phyloP scores from a whole-genome alignment of 2,888 invertebrate species.

The Maniola hyperantus region DNA sequence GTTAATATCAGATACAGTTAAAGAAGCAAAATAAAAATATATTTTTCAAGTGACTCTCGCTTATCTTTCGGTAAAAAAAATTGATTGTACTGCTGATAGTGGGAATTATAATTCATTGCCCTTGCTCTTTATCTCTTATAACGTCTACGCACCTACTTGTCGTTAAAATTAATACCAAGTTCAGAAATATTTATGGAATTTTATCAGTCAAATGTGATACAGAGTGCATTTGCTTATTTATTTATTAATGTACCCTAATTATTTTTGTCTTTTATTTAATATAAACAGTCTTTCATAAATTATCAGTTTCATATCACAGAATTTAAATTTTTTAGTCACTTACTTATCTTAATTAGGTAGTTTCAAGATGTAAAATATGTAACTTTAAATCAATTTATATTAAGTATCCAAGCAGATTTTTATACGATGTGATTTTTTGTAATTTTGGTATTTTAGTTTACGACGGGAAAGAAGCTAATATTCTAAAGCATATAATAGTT shows the following conservation, averaged over 20 bases:
- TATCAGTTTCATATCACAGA: not conserved
- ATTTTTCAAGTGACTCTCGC: conserved; percentile 23
- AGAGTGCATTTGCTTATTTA: conserved; percentile 14
- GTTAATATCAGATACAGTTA: no score
- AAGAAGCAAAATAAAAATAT: not conserved
- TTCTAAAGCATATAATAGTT: no score
- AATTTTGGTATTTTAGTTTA: no score
- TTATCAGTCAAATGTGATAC: conserved; percentile 11
- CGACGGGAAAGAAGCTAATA: no score
- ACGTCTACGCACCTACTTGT: conserved; percentile 43
- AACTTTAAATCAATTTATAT: no score
- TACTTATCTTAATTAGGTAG: not conserved
- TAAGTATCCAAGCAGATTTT: no score
- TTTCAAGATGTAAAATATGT: no score
- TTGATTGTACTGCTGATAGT: conserved; percentile 34
- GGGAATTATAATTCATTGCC: conserved; percentile 70
- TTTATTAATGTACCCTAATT: conserved; percentile 4
- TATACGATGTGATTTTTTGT: no score
- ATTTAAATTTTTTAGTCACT: not conserved
- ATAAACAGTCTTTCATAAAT: not conserved
- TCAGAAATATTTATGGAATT: conserved; percentile 35
- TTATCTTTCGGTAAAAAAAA: conserved; percentile 23
- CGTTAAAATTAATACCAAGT: conserved; percentile 34
- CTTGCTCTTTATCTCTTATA: conserved; percentile 60
- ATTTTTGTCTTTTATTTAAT: not conserved